Base-by-base conservation (phyloP, 2,888 invertebrate genomes). In the Ethmia dodecea region DNA sequence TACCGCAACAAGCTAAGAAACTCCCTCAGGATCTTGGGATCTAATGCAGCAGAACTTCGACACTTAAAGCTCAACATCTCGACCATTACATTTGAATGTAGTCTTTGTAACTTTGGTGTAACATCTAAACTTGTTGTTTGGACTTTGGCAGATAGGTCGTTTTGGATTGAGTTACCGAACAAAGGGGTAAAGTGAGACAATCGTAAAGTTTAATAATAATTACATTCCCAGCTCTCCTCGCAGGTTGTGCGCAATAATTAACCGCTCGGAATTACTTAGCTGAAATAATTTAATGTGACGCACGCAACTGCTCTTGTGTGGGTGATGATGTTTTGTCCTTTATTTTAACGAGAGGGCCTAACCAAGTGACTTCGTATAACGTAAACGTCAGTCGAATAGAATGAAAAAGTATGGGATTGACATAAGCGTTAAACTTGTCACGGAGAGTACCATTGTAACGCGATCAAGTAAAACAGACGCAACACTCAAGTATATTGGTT, bases 131-230 rank as follows among this genome's bases (percentile, higher is more conserved):
- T 64, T 28, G 46, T 38, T 42, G 52, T 33, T 31, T 13, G 27
- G 24, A 13, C 8, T 5, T 11, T 31, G 52, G 43, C 43, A 40
- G 48, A 49, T 70, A 57, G 42, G 57, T 42, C 64, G 43, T 66
- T 64, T 49, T 42, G 46, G 31, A 37, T 43, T 36, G 35, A 32
- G 39, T 6, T 12, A 33, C 39, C 50, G 47, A 47, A 57, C 62
- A 72, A 80, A 78, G 79, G 86, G 86, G 84, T 84, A 80, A 83
- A 81, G 79, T 83, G 84, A 86, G 83, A 86, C 86, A 86, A 86
- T 86, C 84, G 86, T 84, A 84, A 84, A 86, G 76, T 86, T 86
- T 84, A 86, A 86, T 86, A 86, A 86, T 86, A 86, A 86, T 86
- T 86, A 86, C 83, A 84, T 84, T 84, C 81, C 81, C 84, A 78